Evolutionary conservation across 2,113 vertebrate species (phyloP).

Genomic region (Pogonocichla stellata): DNA sequence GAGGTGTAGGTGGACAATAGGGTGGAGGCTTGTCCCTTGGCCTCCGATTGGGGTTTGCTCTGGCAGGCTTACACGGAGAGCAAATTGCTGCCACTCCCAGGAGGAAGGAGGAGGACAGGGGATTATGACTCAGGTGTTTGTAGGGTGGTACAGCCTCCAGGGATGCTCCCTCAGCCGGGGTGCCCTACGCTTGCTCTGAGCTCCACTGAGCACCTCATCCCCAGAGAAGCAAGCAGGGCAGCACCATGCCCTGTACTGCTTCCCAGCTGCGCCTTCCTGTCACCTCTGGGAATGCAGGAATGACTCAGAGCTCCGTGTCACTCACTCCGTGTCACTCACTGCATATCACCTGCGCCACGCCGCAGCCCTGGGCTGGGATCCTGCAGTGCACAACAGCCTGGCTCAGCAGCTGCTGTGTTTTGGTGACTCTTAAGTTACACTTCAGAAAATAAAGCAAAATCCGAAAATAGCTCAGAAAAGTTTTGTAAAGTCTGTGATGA

Average conservation of each 20-base stretch:
- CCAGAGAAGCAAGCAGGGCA: fast-evolving
- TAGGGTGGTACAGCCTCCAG: conserved; percentile 28
- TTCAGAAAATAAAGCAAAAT: not conserved
- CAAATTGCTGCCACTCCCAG: conserved; percentile 58
- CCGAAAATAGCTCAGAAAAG: not conserved
- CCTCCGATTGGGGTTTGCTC: not conserved
- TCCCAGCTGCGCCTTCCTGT: fast-evolving
- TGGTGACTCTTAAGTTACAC: fast-evolving
- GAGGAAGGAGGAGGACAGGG: conserved; percentile 42
- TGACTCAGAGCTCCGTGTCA: not conserved
- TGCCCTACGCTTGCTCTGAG: not conserved
- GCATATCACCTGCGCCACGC: too few species aligned
- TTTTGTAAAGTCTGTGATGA: not conserved
- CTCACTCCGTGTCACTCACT: not conserved
- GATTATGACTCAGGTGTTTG: conserved; percentile 62
- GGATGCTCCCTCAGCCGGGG: not conserved
- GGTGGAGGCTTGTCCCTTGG: conserved; percentile 21
- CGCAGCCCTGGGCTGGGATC: not conserved
- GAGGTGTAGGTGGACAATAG: conserved; percentile 29
- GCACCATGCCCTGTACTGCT: not conserved
- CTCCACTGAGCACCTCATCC: not conserved
- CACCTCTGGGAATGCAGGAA: fast-evolving
- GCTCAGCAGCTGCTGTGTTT: not conserved
- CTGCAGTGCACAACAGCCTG: fast-evolving
- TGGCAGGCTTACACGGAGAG: not conserved